Base-by-base conservation (phyloP, 2,888 invertebrate genomes). In the Eilema caniola region DNA sequence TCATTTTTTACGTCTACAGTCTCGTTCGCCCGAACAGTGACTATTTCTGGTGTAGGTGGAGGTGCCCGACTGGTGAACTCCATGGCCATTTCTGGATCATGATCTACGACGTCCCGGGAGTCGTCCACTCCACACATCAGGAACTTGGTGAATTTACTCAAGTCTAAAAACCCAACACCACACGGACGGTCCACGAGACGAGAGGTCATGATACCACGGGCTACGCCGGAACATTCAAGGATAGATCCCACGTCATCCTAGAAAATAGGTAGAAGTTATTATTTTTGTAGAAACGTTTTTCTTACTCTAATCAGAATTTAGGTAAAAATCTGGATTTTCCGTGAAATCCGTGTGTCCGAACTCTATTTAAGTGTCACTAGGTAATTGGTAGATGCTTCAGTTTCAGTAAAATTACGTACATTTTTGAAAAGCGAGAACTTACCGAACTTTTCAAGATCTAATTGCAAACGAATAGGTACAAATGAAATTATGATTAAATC, bases 121-220 rank as follows among this genome's bases (percentile, higher is more conserved):
- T 93, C 94, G 62, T 94, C 94, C 10, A 94, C 93, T 2, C 90
- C 94, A 70, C 94, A 95, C 0, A 89, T 92, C n/a, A 95, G 71
- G 81, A 94, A 95, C 80, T 93, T 94, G 62, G 77, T 80, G 73
- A 88, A 92, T 23, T 80, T 75, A 24, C 82, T 76, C 28, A 94
- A 75, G 77, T 95, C 92, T 8, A 93, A 61, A 79, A 91, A 94
- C 3, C 94, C 94, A 0, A 91, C 85, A 11, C 94, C 93, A 75
- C 94, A 94, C 0, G 94, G 94, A 2, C 94, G 89, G 77, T 95
- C 94, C 41, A 94, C 86, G 28, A 94, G 79, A 2, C 90, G 89
- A 10, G 93, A 92, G 4, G 87, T 87, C 94, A 94, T 94, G 81
- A 95, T 90, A 24, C 93, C 94, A 37, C 88, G 84, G 4, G 85